Base-by-base conservation (phyloP, 2,888 invertebrate species). In the Desoria tigrina region DNA sequence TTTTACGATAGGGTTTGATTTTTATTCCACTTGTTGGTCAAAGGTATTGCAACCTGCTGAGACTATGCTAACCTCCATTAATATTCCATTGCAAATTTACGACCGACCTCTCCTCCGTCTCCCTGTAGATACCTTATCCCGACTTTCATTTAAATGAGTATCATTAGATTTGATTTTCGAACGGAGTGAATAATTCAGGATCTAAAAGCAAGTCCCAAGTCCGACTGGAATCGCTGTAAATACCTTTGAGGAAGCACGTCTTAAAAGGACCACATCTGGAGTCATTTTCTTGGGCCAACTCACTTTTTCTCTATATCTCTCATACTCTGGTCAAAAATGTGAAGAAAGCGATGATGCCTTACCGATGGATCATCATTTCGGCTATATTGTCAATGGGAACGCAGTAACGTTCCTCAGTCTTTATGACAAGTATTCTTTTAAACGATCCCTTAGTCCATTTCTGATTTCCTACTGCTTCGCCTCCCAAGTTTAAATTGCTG, bases 81-180 rank as follows among this genome's bases (percentile, higher is more conserved):
- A n/a, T n/a, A 72, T 69, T 63, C 66, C 61, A 54, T 64, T 69
- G 69, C 72, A 65, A 72, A 72, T 72, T 72, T 72, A 72, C 66
- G 72, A 69, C 24, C 51, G 11, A n/a, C n/a, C n/a, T n/a, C n/a
- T n/a, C n/a, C n/a, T n/a, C n/a, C 51, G 11, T 26, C 21, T 24
- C 51, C 14, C 24, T 23, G 24, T 24, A 24, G 14, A 51, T 51
- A 7, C 24, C 51, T 45, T 51, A 51, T n/a, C n/a, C 51, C 51
- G 51, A 51, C 51, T 51, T 45, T 45, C 45, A 11, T 39, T 63
- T 56, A 69, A 65, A 69, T 65, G 65, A 68, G 55, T 54, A 53
- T 61, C 55, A 54, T 67, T 67, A 59, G 55, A 55, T 67, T 63
- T 67, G 60, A 63, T 57, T 65, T 61, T 55, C 45, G 21, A 26